Base-by-base conservation (phyloP, 2,888 invertebrate genomes). In the Metellina segmentata region DNA sequence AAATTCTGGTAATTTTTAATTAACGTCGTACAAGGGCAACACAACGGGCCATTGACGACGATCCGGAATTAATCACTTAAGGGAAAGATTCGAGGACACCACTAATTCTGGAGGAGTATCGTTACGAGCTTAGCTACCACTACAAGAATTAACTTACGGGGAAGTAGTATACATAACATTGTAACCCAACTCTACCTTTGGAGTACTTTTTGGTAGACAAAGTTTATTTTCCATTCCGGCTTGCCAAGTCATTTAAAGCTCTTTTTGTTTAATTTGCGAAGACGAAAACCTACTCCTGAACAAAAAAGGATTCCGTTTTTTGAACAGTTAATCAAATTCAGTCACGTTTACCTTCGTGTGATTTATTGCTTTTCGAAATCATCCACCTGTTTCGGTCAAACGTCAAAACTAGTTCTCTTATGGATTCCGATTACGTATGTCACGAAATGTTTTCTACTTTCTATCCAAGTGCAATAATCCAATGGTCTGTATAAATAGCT, bases 381-480 rank as follows among this genome's bases (percentile, higher is more conserved):
- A 75, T 70, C 49, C 77, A 77, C 69, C 81, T 70, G 70, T 53
- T 52, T 72, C 49, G 34, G 19, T 34, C 16, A 19, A 48, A 16
- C 7, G n/a, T 85, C 61, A 16, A 61, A 78, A 85, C 85, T 70
- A 49, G 85, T 77, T 77, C 51, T n/a, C 61, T 20, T 13, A 81
- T 19, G 61, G 53, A 81, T 34, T 61, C n/a, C 16, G 81, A 81
- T 79, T 49, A 74, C 85, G 77, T 85, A 85, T 69, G 75, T 69
- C 69, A 85, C 77, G 77, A 49, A 69, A 19, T 77, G 20, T 77
- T 16, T 77, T 77, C 11, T 77, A 19, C 7, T 51, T 77, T 85
- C 77, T 77, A 70, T 70, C n/a, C 1, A 77, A 77, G 85, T 19
- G 75, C 49, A 49, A 16, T 61, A 85, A 85, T 85, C 49, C 13